Conservation (phyloP, 2,113 vertebrate species). For the Myotis davidii region DNA sequence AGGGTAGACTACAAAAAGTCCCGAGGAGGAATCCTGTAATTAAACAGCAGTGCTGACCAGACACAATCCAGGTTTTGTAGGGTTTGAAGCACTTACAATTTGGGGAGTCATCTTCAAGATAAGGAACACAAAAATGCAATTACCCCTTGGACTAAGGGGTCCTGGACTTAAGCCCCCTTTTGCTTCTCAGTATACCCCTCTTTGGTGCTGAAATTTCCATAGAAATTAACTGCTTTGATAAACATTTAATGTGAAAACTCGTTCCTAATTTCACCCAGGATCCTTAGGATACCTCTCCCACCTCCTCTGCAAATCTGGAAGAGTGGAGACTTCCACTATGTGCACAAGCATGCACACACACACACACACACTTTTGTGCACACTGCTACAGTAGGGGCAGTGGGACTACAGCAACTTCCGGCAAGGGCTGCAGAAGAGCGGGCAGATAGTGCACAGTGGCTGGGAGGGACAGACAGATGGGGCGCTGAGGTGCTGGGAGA, state of each 20-base stretch:
- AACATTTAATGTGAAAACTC: background rate
- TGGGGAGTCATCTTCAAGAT: background rate
- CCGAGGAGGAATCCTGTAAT: background rate
- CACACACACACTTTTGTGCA: background rate
- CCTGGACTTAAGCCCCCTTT: background rate
- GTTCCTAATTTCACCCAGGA: background rate
- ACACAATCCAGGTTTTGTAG: background rate
- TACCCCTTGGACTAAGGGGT: background rate
- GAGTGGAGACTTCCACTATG: background rate
- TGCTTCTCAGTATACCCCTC: background rate
- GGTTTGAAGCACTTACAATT: background rate
- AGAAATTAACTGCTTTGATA: background rate
- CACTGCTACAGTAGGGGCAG: accelerated
- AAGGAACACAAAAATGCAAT: background rate
- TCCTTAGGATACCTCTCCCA: background rate
- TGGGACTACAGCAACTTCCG: background rate
- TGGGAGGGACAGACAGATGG: background rate
- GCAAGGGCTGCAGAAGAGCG: background rate
- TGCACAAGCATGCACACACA: background rate
- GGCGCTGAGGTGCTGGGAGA: background rate
- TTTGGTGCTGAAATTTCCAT: background rate
- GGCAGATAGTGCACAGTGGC: background rate
- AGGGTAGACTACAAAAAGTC: background rate
- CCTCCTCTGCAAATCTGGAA: background rate
- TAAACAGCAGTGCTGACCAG: background rate